A percentile compares a stretch with the other conserved stretches of the same genome.
phyloP scores from a whole-genome alignment of 1,140 invertebrate species.

The Lerema accius region DNA sequence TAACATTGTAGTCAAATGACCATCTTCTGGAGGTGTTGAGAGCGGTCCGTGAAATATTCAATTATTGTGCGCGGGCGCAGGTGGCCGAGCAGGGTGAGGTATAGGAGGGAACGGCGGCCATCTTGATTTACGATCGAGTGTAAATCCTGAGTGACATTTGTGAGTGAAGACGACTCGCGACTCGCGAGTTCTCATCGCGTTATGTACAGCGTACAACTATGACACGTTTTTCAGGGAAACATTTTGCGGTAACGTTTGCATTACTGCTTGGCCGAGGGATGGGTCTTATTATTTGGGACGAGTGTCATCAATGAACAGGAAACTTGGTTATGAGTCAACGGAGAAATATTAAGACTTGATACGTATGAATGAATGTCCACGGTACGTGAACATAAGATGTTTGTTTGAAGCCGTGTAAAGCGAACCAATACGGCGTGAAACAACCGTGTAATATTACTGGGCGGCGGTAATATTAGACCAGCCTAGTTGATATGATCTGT shows the following conservation, averaged over 20 bases:
- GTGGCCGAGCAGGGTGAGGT: slow-evolving; percentile 50
- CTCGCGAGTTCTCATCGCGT: slow-evolving; percentile 39
- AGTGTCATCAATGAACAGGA: slow-evolving; percentile 34
- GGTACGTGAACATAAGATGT: slow-evolving; percentile 5
- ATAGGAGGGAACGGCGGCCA: slow-evolving; percentile 60
- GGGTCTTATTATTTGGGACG: slow-evolving; percentile 17
- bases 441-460: slow-evolving; percentile 19
- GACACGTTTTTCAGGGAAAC: slow-evolving; percentile 70
- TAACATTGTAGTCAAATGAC: slow-evolving; percentile 74
- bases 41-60: slow-evolving; percentile 80
- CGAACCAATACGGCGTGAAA: slow-evolving; percentile 23
- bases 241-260: slow-evolving; percentile 48
- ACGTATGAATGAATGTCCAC: neutral
- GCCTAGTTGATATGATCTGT: slow-evolving; percentile 22
- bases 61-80: slow-evolving; percentile 78
- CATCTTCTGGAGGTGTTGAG: slow-evolving; percentile 76
- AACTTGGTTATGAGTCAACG: neutral
- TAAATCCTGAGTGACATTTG: slow-evolving; percentile 81
- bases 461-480: slow-evolving; percentile 22
- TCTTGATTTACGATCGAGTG: slow-evolving; percentile 79
- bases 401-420: slow-evolving; percentile 19
- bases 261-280: slow-evolving; percentile 9
- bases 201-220: slow-evolving; percentile 53
- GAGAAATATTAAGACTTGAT: neutral
- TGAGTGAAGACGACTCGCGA: slow-evolving; percentile 64